Base-by-base conservation (phyloP, 1,140 invertebrate species). In the Acyrthosiphon pisum region DNA sequence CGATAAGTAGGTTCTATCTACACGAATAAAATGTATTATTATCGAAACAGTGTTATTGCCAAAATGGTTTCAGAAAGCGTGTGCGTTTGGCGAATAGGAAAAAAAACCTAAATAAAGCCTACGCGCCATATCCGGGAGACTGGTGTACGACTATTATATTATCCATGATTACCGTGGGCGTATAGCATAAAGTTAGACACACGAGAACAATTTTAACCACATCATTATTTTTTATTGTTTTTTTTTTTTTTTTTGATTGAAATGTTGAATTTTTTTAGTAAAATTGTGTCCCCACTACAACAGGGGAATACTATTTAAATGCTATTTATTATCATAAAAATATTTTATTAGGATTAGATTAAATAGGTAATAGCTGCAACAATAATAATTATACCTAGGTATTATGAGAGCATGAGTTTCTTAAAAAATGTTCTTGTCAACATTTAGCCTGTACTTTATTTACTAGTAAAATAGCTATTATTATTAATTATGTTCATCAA, bases 31-130 rank as follows among this genome's bases (percentile, higher is more conserved):
- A 86, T 84, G 7, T 84, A 83, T 83, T 50, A 53, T 81, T 35
- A 44, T 53, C 30, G 2, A 37, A 92, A 18, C 48, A 1, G 90
- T 46, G 56, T 30, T 50, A 41, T 93, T 93, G 81, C n/a, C 81
- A 53, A 92, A 92, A 92, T 50, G 11, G 9, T 37, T 56, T 50
- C 41, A 30, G 26, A 68, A 68, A 90, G 35, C 89, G 89, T 90
- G 37, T 41, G 48, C 48, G 41, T 81, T 30, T 46, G n/a, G 41
- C 14, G 23, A 76, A 48, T n/a, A 91, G 68, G n/a, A 76, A 91
- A 90, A 50, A 91, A 83, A 81, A 83, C 60, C 90, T 68, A 91
- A 83, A 91, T 76, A 83, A 91, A 91, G 90, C 90, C 90, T 91
- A 91, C 90, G 68, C 68, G 14, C 14, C 68, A 83, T 91, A 91